phyloP scores from a whole-genome alignment of 2,113 vertebrate species.

The Taxidea taxus region DNA sequence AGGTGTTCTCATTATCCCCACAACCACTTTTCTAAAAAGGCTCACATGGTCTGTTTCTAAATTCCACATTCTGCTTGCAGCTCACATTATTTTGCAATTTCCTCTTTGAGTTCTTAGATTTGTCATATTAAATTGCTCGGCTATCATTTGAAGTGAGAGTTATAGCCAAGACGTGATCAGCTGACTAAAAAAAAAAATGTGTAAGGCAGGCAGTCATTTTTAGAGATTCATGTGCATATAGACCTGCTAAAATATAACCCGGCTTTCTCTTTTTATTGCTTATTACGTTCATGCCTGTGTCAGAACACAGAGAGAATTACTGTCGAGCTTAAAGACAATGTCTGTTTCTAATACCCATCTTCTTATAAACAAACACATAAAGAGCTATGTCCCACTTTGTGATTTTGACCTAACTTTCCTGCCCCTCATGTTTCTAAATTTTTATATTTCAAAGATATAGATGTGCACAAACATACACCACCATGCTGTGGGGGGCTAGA shows the following conservation, averaged over 20 bases:
- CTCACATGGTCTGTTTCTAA: neutral
- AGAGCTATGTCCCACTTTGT: neutral
- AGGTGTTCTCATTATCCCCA: neutral
- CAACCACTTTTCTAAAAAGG: neutral
- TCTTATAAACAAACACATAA: neutral
- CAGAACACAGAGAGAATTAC: slow-evolving; percentile 43
- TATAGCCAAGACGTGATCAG: slow-evolving; percentile 36
- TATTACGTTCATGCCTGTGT: slow-evolving; percentile 37
- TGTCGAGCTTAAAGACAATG: neutral
- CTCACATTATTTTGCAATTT: slow-evolving; percentile 50
- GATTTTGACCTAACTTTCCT: too few species aligned
- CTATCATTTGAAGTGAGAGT: slow-evolving; percentile 57
- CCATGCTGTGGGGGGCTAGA: neutral
- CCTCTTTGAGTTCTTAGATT: slow-evolving; percentile 57
- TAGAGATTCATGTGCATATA: neutral
- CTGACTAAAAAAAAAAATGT: slow-evolving; percentile 34
- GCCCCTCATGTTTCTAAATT: neutral
- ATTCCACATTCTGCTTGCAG: slow-evolving; percentile 9
- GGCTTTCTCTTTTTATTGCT: slow-evolving; percentile 32
- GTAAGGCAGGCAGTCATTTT: neutral
- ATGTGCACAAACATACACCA: neutral
- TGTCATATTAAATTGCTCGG: slow-evolving; percentile 63
- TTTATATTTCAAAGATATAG: neutral
- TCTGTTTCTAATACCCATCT: neutral
- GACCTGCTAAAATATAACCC: neutral